A percentile compares a stretch with the other conserved stretches of the same genome.
Conservation (phyloP, 2,113 vertebrate species). For the Petrocephalus microphthalmus region DNA sequence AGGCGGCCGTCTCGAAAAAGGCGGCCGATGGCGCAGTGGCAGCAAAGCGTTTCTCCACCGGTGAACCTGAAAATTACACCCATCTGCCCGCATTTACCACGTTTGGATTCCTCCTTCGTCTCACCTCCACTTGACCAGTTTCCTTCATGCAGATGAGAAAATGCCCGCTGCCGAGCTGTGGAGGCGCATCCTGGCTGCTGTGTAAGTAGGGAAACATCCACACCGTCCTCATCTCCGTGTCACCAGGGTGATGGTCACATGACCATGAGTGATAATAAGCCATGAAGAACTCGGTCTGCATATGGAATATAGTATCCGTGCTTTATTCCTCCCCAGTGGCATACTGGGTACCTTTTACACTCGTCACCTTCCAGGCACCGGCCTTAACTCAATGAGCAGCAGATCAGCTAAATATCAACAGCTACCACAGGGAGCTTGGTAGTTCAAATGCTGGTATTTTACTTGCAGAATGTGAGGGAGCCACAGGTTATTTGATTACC, state of each 20-base stretch:
- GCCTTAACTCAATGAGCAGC: neutral
- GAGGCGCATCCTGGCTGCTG: neutral
- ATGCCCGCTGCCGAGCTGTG: neutral
- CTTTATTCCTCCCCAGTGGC: neutral
- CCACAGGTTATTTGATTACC: neutral
- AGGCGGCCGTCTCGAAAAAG: neutral
- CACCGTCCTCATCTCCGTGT: neutral
- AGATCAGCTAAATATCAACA: neutral
- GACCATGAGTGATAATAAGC: neutral
- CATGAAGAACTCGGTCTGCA: neutral
- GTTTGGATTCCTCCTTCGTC: neutral
- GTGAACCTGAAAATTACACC: neutral
- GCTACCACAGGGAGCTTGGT: neutral
- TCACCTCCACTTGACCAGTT: neutral
- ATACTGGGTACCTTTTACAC: neutral
- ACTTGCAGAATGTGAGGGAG: neutral
- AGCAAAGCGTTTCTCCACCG: neutral
- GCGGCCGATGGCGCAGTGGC: neutral
- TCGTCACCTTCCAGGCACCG: neutral
- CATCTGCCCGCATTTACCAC: neutral
- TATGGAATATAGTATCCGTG: neutral
- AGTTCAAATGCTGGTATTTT: neutral
- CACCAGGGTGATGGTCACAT: neutral
- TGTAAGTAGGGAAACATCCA: neutral
- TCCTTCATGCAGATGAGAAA: neutral